Base-by-base conservation (phyloP, 2,888 invertebrate species). In the Harpagoxenus sublaevis region DNA sequence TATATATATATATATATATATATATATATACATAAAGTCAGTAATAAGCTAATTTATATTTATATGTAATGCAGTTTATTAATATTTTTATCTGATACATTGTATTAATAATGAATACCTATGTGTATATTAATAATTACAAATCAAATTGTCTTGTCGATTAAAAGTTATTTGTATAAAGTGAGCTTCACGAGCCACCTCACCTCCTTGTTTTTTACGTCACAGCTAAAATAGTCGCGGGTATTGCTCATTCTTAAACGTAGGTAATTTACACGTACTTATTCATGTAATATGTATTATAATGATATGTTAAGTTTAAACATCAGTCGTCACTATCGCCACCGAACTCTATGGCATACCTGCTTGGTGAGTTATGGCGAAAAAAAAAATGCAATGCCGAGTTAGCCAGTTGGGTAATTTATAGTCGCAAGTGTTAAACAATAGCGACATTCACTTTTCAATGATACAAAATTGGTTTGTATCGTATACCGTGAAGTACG, bases 401-500 rank as follows among this genome's bases (percentile, higher is more conserved):
- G 60, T 60, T 39, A 73, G 45, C 48, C 60, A 71, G 74, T 35
- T 60, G 28, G 28, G 10, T 39, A 77, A 77, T 77, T 77, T 51
- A 77, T 18, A 65, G 65, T 28, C 39, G 39, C 28, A 9, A 60
- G 48, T 73, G 35, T 73, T 48, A 73, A 73, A 81, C 79, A 81
- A 81, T 81, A 48, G 74, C 74, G 60, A 81, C 79, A 23, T 81
- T 81, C 60, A 81, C 79, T 81, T 81, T 81, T 81, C 79, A 81
- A 81, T 81, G 79, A 73, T 81, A 81, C 74, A 73, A 73, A 81
- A 81, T 81, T 79, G 57, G 45, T 71, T 71, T 23, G 57, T 57
- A 57, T 60, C 60, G 60, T 42, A 55, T 23, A 48, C 45, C 57
- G 57, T 18, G 48, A 62, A 73, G 60, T 71, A 57, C 23, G 73